Percentiles rank a stretch among this genome's conserved stretches.
These are phyloP conservation scores for Drosophila tristis DNA, from an alignment of 1,140 invertebrate species.

Conservation along the genomic window DNA sequence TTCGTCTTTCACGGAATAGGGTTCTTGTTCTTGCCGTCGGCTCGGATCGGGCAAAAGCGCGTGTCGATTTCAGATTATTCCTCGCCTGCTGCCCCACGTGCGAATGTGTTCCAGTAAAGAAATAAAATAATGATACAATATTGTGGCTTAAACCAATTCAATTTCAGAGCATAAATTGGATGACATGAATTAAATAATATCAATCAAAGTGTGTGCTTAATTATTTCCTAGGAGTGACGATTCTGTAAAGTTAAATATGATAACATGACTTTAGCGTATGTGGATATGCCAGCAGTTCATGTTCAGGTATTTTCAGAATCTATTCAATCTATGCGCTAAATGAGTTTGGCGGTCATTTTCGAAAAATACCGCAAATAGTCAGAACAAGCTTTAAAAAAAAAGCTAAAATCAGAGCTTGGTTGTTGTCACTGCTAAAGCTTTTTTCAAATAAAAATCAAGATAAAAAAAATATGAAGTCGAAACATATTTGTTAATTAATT, in stretches of 20 bases:
- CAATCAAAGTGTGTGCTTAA: constrained; percentile 9
- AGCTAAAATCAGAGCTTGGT: neutral
- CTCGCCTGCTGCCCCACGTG: constrained; percentile 7
- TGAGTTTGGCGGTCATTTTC: too few relatives aligned
- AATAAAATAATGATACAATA: too few relatives aligned
- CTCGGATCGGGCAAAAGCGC: constrained; percentile 49
- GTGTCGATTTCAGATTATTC: constrained; percentile 13
- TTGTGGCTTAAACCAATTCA: too few relatives aligned
- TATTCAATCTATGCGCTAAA: neutral
- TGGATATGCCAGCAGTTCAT: constrained; percentile 87
- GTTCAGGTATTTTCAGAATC: constrained; percentile 85
- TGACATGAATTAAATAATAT: neutral
- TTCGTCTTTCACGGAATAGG: constrained; percentile 49
- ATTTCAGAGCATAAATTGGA: neutral
- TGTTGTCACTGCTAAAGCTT: neutral
- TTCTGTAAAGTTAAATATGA: constrained; percentile 50
- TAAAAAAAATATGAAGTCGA: neutral
- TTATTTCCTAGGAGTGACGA: neutral
- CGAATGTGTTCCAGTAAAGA: neutral
- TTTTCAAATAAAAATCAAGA: constrained; percentile 14
- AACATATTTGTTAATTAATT: constrained; percentile 19
- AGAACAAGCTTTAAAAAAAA: too few relatives aligned
- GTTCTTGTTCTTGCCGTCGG: constrained; percentile 66
- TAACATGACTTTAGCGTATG: constrained; percentile 87
- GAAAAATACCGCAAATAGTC: too few relatives aligned